Conservation (phyloP, 2,888 invertebrate genomes). For the Diploptera punctata region DNA sequence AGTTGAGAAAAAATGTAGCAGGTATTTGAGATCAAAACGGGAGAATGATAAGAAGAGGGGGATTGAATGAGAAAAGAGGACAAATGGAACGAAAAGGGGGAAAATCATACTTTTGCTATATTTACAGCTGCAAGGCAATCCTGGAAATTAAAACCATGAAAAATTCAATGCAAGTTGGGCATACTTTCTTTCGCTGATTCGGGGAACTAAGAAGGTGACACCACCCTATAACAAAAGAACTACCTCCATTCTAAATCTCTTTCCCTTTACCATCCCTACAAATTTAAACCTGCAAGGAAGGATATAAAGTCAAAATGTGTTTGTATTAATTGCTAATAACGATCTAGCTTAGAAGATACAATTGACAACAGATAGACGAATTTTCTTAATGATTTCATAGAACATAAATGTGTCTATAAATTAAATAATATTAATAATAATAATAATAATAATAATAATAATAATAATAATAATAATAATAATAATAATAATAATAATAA, state of each 20-base stretch:
- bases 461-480: too few relatives aligned
- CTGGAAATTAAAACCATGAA: constrained; percentile 43
- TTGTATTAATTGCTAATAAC: too few relatives aligned
- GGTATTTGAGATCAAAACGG: neutral
- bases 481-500: too few relatives aligned
- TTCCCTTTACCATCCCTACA: neutral
- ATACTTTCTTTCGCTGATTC: constrained; percentile 32
- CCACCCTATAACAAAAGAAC: constrained; percentile 16
- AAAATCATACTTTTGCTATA: constrained; percentile 33
- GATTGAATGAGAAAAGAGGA: neutral
- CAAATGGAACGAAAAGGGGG: constrained; percentile 5
- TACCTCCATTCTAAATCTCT: neutral
- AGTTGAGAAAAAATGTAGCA: neutral
- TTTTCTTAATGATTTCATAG: too few relatives aligned
- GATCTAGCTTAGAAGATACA: too few relatives aligned
- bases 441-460: too few relatives aligned
- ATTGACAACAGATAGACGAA: too few relatives aligned
- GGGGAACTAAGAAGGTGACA: constrained; percentile 27
- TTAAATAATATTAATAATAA: too few relatives aligned
- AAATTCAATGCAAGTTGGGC: constrained; percentile 40
- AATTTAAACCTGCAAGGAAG: too few relatives aligned
- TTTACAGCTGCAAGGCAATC: constrained; percentile 41
- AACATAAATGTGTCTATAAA: too few relatives aligned
- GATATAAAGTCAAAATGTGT: too few relatives aligned
- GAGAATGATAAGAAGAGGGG: neutral